Evolutionary conservation across 2,888 invertebrate genomes (phyloP).

Genomic region (Parasteatoda lunata): DNA sequence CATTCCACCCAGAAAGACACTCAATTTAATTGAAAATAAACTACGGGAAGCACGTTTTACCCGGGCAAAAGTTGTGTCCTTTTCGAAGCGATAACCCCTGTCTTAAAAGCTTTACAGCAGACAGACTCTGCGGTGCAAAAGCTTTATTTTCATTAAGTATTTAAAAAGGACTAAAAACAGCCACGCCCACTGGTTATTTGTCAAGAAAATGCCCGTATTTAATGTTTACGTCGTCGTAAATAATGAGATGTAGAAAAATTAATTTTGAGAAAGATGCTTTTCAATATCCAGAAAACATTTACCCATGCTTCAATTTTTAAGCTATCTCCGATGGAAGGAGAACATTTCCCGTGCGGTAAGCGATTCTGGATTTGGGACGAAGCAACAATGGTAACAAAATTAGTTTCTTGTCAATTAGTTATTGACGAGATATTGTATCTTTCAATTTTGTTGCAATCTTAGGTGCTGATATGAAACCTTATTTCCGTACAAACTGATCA

Average conservation of each 20-base stretch:
- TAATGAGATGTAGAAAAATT: conserved; percentile 62
- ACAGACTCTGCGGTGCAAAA: conserved; percentile 4
- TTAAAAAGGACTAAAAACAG: conserved; percentile 62
- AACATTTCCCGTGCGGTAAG: no score
- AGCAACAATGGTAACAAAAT: no score
- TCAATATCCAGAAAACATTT: no score
- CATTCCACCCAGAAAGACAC: conserved; percentile 66
- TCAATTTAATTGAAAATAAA: conserved; percentile 66
- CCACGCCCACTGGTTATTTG: conserved; percentile 58
- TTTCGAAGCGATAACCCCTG: conserved; percentile 32
- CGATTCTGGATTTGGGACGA: no score
- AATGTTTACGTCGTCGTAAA: conserved; percentile 66
- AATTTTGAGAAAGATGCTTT: conserved; percentile 1
- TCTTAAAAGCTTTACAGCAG: conserved; percentile 34
- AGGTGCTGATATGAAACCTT: no score
- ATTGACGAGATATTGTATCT: no score
- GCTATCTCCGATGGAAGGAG: no score
- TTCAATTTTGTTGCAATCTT: no score
- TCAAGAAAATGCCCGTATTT: conserved; percentile 60
- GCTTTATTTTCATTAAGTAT: conserved; percentile 67
- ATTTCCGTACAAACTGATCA: no score
- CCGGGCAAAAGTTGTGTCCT: conserved; percentile 16
- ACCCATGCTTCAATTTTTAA: no score
- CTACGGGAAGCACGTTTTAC: conserved; percentile 43
- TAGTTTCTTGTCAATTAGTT: no score